Evolutionary conservation across 2,888 invertebrate species (phyloP), one percentile per base, ranked within the genome.

Genomic region (Drosophila mettleri): DNA sequence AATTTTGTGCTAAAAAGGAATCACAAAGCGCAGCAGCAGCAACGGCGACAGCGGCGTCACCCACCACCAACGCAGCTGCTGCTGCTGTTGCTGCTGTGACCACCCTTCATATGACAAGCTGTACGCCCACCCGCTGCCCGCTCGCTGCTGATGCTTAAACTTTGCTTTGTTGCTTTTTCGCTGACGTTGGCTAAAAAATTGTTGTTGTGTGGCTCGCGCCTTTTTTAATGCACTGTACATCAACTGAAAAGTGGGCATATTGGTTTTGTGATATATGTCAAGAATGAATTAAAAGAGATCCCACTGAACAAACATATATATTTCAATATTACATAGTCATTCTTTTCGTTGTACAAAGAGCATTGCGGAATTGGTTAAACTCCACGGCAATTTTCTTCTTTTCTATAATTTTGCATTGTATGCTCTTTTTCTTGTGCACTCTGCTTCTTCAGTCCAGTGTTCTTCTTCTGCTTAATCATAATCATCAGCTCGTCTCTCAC

Each of bases 1-100:
- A 87, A 85, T 87, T 82, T 87, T 71, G 49, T 52, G 46, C 74
- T 76, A 69, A 85, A 87, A 85, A 80, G 85, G 74, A 85, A 85
- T 82, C 78, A 76, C 85, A 78, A 87, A 79, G 85, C 80, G 81
- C 82, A 72, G 80, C 75, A 77, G 69, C 68, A 80, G 55, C 64
- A 65, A 43, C 65, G 51, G 31, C 55, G 65, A 48, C 65, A 65
- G 52, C 60, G 63, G 63, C 75, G 55, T 73, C 82, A 85, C 73
- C 83, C 81, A 81, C 81, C 86, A 80, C 79, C 86, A 72, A 82
- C 83, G 78, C 83, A 64, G 67, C 80, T 61, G 77, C 69, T 63
- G 54, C 33, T 38, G 29, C 45, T 34, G 67, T 41, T 49, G 46
- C 73, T 58, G 74, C 59, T 55, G 65, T 60, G 61, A 29, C 62